Base-by-base conservation (phyloP, 2,113 vertebrate species). In the Lamprotornis superbus region DNA sequence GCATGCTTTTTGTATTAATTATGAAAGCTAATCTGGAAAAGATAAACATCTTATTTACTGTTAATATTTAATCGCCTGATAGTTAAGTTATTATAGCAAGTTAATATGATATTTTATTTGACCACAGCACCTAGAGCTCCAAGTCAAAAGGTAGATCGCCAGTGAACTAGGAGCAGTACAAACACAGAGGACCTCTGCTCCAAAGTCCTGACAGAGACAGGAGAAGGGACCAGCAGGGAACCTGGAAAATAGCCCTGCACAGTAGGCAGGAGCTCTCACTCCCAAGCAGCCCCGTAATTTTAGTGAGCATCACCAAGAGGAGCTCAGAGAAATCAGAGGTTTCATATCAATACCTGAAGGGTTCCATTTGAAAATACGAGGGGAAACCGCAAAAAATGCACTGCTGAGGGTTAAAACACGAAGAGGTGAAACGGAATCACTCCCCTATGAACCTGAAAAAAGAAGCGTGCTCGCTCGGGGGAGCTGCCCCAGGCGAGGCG, bases 371-470 rank as follows among this genome's bases (percentile, higher is more conserved):
- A 61, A 85, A 92, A 49, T 8, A 37, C 0, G 0, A 68, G 20
- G 8, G 19, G 23, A 56, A 61, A 68, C 18, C 25, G 28, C 13
- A 21, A 19, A 30, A 53, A 53, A 5, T 42, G 18, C 27, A 11
- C 15, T 21, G 15, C 27, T 37, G 56, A 22, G 6, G 30, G 20
- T 10, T 40, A 19, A 75, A 46, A 15, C 17, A 11, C 3, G 47
- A 30, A 24, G 47, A 37, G 40, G 22, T 78, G 73, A 24, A 73
- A 40, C 2, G 24, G 39, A 71, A 39, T 5, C 4, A 15, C 31
- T 37, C 19, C 20, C 19, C 25, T 0, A 5, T 0, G 2, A 8
- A 1, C 10, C 25, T 3, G 3, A 6, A 15, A 37, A 33, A 24
- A 14, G 5, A 16, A 6, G 30, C 15, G 20, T 9, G 20, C 46